These are phyloP conservation scores for Lagocephalus sceleratus DNA, from an alignment of 2,797 vertebrate genomes.

Conservation along the genomic window DNA sequence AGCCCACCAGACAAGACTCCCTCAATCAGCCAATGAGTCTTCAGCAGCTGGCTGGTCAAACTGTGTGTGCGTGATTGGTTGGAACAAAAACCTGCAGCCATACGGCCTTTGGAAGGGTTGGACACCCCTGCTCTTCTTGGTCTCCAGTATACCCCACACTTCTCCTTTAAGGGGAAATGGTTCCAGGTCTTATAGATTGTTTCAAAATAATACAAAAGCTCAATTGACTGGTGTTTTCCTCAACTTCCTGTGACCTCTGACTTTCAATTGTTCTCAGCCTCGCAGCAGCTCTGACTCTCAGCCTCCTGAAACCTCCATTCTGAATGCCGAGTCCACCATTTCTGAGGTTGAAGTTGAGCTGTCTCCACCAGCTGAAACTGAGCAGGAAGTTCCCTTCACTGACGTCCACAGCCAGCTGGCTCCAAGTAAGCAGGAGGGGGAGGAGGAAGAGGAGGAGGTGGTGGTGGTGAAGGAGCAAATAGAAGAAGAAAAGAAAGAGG, in stretches of 20 bases:
- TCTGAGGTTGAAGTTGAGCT: slow-evolving; percentile 64
- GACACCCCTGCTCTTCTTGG: too few relatives aligned
- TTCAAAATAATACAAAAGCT: too few relatives aligned
- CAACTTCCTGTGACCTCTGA: not conserved
- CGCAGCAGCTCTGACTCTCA: slow-evolving; percentile 55
- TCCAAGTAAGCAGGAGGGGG: slow-evolving; percentile 62
- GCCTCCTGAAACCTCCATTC: slow-evolving; percentile 25
- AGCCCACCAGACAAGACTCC: too few relatives aligned
- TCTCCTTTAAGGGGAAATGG: too few relatives aligned
- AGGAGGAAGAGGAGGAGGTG: slow-evolving; percentile 12
- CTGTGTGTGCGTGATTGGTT: too few relatives aligned
- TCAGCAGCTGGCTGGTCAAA: too few relatives aligned
- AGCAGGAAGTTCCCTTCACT: slow-evolving; percentile 66
- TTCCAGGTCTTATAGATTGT: too few relatives aligned
- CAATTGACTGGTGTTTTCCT: not conserved
- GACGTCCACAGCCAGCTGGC: slow-evolving; percentile 76
- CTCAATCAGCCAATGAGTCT: too few relatives aligned
- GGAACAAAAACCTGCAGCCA: too few relatives aligned
- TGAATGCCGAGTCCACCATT: slow-evolving; percentile 8
- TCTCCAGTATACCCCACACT: too few relatives aligned
- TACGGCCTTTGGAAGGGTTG: too few relatives aligned
- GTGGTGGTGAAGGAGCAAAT: not conserved
- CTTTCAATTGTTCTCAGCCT: slow-evolving; percentile 34
- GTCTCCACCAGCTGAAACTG: slow-evolving; percentile 41
- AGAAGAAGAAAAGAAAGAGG: not conserved